A percentile compares a stretch with the other conserved stretches of the same genome.
Conservation (phyloP, 1,140 invertebrate genomes). For the Megathymus violae region DNA sequence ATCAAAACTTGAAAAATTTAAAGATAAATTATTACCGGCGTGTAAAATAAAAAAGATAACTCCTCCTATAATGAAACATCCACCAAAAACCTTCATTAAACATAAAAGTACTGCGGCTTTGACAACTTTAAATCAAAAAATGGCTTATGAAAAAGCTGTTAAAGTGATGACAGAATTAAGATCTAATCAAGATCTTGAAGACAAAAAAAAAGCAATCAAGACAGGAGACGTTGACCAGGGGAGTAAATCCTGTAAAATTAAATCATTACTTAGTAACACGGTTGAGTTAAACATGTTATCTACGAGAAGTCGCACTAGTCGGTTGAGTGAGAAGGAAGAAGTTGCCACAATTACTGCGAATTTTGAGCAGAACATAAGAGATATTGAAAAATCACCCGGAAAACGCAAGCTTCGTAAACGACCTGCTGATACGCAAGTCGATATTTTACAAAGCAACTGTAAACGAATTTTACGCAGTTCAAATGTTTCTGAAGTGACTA, state of each 20-base stretch:
- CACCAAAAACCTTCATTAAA: slow-evolving; percentile 17
- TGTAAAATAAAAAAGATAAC: slow-evolving; percentile 56
- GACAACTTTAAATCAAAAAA: slow-evolving; percentile 51
- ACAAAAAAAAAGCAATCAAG: slow-evolving; percentile 14
- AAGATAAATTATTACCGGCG: slow-evolving; percentile 57
- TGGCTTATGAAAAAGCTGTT: slow-evolving; percentile 65
- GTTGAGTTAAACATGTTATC: slow-evolving; percentile 19
- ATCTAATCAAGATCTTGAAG: slow-evolving; percentile 40
- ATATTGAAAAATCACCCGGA: slow-evolving; percentile 2
- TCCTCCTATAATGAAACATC: slow-evolving; percentile 32
- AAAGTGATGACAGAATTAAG: slow-evolving; percentile 64
- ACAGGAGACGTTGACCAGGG: background rate
- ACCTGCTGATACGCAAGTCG: slow-evolving; percentile 25
- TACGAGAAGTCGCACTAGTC: slow-evolving; percentile 39
- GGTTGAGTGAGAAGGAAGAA: slow-evolving; percentile 17
- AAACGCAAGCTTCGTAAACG: slow-evolving; percentile 37
- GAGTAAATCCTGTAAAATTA: background rate
- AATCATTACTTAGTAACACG: background rate
- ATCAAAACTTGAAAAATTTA: slow-evolving; percentile 59
- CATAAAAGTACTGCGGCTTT: slow-evolving; percentile 35
- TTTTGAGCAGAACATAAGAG: background rate
- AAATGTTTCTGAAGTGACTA: slow-evolving; percentile 1
- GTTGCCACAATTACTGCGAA: background rate
- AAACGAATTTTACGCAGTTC: slow-evolving; percentile 63
- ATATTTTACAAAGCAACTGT: slow-evolving; percentile 22